Conservation (phyloP, 2,797 vertebrate species). For the Gymnopithys bicolor region DNA sequence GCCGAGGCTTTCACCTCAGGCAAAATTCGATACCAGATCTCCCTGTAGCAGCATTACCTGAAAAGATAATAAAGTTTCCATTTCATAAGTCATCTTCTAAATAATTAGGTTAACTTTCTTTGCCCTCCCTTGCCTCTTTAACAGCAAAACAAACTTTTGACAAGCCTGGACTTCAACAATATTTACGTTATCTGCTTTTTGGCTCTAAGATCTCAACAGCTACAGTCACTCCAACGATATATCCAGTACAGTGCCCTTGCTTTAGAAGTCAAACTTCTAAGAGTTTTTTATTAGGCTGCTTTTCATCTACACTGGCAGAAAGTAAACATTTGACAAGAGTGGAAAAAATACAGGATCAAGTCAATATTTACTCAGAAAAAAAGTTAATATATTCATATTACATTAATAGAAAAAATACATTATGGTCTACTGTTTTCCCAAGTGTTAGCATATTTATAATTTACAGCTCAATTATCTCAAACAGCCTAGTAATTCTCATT, state of each 20-base stretch:
- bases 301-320: not conserved
- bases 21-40: not conserved
- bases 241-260: not conserved
- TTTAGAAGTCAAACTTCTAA: not conserved
- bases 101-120: slow-evolving; percentile 7
- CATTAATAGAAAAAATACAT: not conserved
- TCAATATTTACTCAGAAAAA: not conserved
- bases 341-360: not conserved
- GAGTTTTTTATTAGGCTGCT: not conserved
- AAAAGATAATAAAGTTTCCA: not conserved
- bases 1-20: not conserved
- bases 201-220: not conserved
- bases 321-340: not conserved
- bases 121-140: not conserved
- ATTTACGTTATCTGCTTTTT: not conserved
- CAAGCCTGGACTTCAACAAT: not conserved
- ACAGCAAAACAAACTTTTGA: slow-evolving; percentile 11
- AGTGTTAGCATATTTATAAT: not conserved
- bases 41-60: not conserved
- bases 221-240: not conserved
- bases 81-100: not conserved
- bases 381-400: not conserved
- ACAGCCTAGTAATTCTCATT: not conserved
- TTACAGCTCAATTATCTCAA: not conserved
- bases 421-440: not conserved